A percentile compares a stretch with the other conserved stretches of the same genome.
phyloP scores from a whole-genome alignment of 2,797 vertebrate genomes.

The Mormyrops boulengeri region DNA sequence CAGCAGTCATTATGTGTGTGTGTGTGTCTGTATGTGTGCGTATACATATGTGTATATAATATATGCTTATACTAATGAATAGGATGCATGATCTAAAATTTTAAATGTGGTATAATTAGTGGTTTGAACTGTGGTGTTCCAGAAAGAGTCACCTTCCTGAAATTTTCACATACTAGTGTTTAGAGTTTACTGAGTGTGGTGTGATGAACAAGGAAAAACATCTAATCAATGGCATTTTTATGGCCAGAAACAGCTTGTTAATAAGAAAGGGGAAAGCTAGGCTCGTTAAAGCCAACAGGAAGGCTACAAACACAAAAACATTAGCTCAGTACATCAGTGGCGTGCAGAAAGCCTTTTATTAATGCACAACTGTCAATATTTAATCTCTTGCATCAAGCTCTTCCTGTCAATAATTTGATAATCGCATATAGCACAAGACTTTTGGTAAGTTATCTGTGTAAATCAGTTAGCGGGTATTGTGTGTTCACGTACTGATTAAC shows the following conservation, averaged over 20 bases:
- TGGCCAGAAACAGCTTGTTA: background rate
- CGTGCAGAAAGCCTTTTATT: background rate
- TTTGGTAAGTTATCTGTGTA: background rate
- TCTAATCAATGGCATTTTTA: background rate
- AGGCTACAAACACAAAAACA: background rate
- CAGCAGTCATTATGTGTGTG: background rate
- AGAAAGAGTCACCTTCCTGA: background rate
- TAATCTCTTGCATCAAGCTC: background rate
- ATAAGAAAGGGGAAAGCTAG: background rate
- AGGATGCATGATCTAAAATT: background rate
- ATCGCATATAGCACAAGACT: background rate
- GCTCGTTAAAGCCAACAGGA: background rate
- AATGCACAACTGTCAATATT: background rate
- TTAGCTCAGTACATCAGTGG: background rate
- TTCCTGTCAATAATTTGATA: background rate
- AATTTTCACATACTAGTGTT: background rate
- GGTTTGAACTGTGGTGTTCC: background rate
- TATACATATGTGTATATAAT: too few relatives aligned
- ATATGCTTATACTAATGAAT: background rate
- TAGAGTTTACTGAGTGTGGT: background rate
- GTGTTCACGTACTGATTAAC: too few relatives aligned
- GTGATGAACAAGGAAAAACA: background rate
- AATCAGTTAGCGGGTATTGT: background rate
- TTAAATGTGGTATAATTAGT: background rate
- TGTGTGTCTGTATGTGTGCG: background rate